phyloP scores from a whole-genome alignment of 2,888 invertebrate genomes.

The Cynaeus angustus region DNA sequence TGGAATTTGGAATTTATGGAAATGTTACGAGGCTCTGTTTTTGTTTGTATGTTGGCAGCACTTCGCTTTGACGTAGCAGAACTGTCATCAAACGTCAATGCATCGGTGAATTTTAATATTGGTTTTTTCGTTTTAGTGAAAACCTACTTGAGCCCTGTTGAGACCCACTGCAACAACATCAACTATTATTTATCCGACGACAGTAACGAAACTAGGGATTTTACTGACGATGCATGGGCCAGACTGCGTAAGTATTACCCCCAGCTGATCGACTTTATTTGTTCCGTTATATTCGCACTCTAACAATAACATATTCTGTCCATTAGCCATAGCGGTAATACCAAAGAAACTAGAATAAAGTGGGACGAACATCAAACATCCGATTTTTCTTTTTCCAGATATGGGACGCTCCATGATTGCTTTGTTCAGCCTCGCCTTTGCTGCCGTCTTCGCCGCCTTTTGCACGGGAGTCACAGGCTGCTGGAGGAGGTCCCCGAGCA shows the following conservation, averaged over 20 bases:
- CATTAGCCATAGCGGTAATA: slow-evolving; percentile 42
- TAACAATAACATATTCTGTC: slow-evolving; percentile 42
- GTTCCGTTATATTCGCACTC: not conserved
- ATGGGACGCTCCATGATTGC: slow-evolving; percentile 96
- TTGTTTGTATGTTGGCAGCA: too few species aligned
- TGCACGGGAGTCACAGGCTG: slow-evolving; percentile 97
- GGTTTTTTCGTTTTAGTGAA: slow-evolving; percentile 90
- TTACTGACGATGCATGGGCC: slow-evolving; percentile 89
- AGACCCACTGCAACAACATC: slow-evolving; percentile 95
- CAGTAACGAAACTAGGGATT: slow-evolving; percentile 85
- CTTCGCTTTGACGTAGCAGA: too few species aligned
- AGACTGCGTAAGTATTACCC: slow-evolving; percentile 80
- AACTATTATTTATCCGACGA: slow-evolving; percentile 95
- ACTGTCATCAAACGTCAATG: too few species aligned
- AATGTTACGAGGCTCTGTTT: too few species aligned
- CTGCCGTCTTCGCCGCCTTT: slow-evolving; percentile 93
- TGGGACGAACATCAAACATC: slow-evolving; percentile 29
- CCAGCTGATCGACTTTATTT: not conserved
- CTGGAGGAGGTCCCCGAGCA: slow-evolving; percentile 95
- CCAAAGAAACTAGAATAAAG: slow-evolving; percentile 21
- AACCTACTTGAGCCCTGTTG: slow-evolving; percentile 92
- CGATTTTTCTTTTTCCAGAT: slow-evolving; percentile 71
- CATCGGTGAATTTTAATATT: too few species aligned
- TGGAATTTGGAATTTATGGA: too few species aligned
- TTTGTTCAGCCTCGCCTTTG: slow-evolving; percentile 93